phyloP scores from a whole-genome alignment of 2,113 vertebrate species.

The Heliornis fulica region DNA sequence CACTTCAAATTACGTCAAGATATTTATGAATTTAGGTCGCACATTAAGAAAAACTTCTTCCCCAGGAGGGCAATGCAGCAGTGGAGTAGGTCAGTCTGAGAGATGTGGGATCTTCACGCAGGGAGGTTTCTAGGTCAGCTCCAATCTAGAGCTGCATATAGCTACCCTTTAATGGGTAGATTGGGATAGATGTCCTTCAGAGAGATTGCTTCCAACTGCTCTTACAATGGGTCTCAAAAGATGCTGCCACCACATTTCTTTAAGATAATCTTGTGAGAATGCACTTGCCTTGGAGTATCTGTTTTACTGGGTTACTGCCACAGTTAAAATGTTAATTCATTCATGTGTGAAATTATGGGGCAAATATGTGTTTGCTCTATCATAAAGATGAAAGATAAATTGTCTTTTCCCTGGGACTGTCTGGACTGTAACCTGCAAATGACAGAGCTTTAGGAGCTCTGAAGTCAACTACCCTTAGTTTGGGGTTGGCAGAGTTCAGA shows the following conservation, averaged over 20 bases:
- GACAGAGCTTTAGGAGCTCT: background rate
- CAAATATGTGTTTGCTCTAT: background rate
- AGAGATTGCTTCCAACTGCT: background rate
- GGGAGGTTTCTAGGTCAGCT: background rate
- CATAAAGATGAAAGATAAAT: background rate
- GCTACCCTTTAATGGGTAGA: background rate
- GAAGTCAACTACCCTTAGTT: background rate
- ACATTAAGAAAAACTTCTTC: background rate
- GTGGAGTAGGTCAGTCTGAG: background rate
- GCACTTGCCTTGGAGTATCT: background rate
- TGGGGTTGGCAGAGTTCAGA: background rate
- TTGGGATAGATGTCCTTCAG: background rate
- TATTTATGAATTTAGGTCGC: background rate
- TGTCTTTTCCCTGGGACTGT: background rate
- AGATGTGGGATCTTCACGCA: rapidly evolving
- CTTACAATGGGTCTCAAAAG: background rate
- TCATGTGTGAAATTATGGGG: background rate
- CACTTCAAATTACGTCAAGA: background rate
- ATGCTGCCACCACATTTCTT: background rate
- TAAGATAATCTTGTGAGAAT: background rate
- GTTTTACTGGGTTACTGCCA: background rate
- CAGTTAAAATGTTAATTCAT: background rate
- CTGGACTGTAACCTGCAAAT: background rate
- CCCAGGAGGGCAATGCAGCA: background rate
- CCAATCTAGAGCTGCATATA: background rate